Evolutionary conservation across 1,140 invertebrate genomes (phyloP), one percentile per base, ranked within the genome.

Genomic region (Drosophila seguyi): DNA sequence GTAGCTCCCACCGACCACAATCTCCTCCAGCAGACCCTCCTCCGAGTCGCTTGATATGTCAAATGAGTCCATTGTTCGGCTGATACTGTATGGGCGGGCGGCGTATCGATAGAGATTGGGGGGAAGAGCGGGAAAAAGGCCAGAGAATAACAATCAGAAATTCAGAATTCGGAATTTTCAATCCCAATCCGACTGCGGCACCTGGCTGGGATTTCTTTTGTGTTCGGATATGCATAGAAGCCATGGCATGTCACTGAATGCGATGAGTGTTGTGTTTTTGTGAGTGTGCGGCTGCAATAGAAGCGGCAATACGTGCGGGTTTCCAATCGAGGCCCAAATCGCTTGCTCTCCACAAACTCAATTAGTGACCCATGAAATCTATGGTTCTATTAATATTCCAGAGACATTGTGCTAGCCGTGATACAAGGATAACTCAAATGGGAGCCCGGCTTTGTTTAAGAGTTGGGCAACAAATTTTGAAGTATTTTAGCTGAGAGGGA

Each of bases 11-110:
- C 86, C 87, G 25, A 92, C 87, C 27, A 93, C 84, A 78, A 92
- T 91, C 81, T 92, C 92, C 61, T 93, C 92, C 60, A 92, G 85
- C 56, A 91, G 72, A 7, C 83, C 92, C 79, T 92, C 92, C 78
- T 92, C 92, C 18, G 91, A 92, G 60, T 93, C 92, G 81, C 92
- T 93, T 75, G 92, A 92, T 88, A 93, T 93, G 67, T 93, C 92
- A 81, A 93, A 93, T 79, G 92, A 93, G 78, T 93, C 92, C 91
- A 92, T 92, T 87, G 91, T 92, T 73, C 91, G 88, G 73, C 91
- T 92, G 69, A 85, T 84, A 71, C 91, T 92, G 61, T 65, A 25
- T 61, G 27, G 41, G 0, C 44, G 25, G 8, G 45, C 13, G 6
- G 25, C 42, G 42, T 22, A 45, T 22, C 42, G 22, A 7, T 38